Percentiles rank a stretch among this genome's conserved stretches.
Evolutionary conservation across 1,140 invertebrate species (phyloP).

Genomic region (Drosophila neocordata): DNA sequence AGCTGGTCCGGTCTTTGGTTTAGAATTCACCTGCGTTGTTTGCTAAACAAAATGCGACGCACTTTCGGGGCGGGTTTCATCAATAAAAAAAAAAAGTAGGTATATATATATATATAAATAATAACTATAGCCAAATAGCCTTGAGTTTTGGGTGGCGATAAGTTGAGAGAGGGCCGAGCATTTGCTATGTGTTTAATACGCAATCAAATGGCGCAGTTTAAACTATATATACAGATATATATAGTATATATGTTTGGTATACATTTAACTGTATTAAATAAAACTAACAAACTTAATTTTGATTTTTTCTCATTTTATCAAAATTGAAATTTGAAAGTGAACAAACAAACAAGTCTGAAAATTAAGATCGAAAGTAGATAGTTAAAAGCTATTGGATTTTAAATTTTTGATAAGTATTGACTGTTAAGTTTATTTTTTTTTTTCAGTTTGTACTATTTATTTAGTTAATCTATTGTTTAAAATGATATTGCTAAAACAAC

Average conservation of each 20-base stretch:
- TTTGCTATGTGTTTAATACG: slow-evolving; percentile 6
- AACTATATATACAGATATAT: background rate
- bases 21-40: slow-evolving; percentile 34
- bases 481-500: too few relatives aligned
- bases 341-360: background rate
- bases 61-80: slow-evolving; percentile 47
- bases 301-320: background rate
- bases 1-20: background rate
- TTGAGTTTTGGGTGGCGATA: slow-evolving; percentile 64
- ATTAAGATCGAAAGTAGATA: background rate
- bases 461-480: too few relatives aligned
- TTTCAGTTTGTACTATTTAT: too few relatives aligned
- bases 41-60: slow-evolving; percentile 58
- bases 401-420: too few relatives aligned
- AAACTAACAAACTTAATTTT: background rate
- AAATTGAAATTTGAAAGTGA: background rate
- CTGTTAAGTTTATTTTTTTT: background rate
- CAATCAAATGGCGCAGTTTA: slow-evolving; percentile 11
- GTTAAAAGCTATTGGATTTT: background rate
- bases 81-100: slow-evolving; percentile 28
- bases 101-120: slow-evolving; percentile 21
- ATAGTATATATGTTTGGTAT: background rate
- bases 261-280: background rate
- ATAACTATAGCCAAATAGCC: slow-evolving; percentile 54
- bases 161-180: slow-evolving; percentile 32